Conservation (phyloP, 2,888 invertebrate species). For the Drosophila setosimentum region DNA sequence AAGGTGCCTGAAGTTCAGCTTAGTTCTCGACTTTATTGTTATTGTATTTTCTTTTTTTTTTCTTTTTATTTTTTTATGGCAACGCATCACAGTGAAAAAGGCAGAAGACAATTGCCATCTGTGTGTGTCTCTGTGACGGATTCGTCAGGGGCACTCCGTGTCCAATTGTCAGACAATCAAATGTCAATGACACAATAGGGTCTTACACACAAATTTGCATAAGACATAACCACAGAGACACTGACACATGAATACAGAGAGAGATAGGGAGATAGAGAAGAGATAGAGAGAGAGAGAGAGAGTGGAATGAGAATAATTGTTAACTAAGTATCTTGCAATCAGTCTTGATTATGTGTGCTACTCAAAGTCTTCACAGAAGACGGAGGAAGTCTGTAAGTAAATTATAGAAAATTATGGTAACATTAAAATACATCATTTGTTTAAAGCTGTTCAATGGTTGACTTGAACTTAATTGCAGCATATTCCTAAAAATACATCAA, state of each 20-base stretch:
- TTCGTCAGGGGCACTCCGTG: constrained; percentile 37
- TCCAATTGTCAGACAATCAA: constrained; percentile 28
- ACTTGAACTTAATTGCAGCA: not conserved
- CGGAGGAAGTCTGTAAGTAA: not conserved
- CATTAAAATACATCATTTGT: not conserved
- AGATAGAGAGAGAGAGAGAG: no score
- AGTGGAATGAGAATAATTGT: not conserved
- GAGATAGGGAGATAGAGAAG: no score
- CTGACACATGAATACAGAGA: not conserved
- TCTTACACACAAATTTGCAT: constrained; percentile 41
- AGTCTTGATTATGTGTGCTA: not conserved
- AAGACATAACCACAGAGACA: constrained; percentile 1
- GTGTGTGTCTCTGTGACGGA: constrained; percentile 28
- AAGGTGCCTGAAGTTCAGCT: constrained; percentile 40
- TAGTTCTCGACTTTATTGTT: constrained; percentile 18
- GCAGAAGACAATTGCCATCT: constrained; percentile 18
- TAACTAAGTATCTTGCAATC: not conserved
- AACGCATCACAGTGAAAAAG: constrained; percentile 7
- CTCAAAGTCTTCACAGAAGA: not conserved
- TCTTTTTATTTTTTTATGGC: constrained; percentile 13
- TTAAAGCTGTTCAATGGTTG: not conserved
- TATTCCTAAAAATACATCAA: not conserved
- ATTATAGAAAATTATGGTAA: not conserved
- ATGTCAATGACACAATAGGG: constrained; percentile 47
- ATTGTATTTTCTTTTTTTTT: no score